Percentiles rank a stretch among this genome's conserved stretches.
Evolutionary conservation across 2,797 vertebrate genomes (phyloP).

Genomic region (Sebastes minor): DNA sequence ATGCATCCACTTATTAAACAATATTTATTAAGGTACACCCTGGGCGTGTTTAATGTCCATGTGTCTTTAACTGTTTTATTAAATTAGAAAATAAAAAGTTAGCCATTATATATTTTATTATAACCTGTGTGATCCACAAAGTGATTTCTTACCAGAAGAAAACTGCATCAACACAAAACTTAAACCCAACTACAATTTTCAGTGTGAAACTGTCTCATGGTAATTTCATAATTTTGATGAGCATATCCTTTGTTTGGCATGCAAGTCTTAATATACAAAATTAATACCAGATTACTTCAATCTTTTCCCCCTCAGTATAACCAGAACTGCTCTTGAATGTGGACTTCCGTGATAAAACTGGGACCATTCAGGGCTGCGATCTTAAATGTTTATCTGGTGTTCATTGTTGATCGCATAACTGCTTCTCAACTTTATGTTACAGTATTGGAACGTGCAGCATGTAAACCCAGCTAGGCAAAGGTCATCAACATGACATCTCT

Average conservation of each 20-base stretch:
- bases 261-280: not conserved
- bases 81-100: not conserved
- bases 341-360: not conserved
- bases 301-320: not conserved
- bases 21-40: too few species aligned
- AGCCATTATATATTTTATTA: not conserved
- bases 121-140: rapidly evolving
- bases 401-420: not conserved
- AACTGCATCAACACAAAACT: not conserved
- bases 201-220: not conserved
- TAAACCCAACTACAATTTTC: not conserved
- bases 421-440: not conserved
- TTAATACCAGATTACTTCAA: rapidly evolving
- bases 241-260: rapidly evolving
- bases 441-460: not conserved
- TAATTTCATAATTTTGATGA: not conserved
- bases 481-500: too few species aligned
- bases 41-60: too few species aligned
- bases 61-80: too few species aligned
- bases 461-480: not conserved
- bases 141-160: not conserved
- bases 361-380: not conserved
- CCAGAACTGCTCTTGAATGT: not conserved
- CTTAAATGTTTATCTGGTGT: not conserved
- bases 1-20: too few species aligned